Evolutionary conservation across 2,113 vertebrate species (phyloP), one percentile per base, ranked within the genome.

Genomic region (Caracal caracal): DNA sequence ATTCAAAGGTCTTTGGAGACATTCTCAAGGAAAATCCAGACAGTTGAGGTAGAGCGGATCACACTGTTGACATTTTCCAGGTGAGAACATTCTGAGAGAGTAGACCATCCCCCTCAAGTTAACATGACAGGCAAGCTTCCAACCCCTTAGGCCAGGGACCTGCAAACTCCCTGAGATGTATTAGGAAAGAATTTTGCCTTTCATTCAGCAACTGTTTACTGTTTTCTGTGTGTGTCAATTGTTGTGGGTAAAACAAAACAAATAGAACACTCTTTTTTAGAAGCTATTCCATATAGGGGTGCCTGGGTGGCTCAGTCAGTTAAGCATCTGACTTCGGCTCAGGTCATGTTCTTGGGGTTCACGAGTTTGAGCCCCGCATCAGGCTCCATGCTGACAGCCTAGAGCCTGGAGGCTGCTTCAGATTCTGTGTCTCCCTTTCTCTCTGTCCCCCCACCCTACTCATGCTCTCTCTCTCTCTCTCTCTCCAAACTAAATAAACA

Each of bases 181-280:
- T 92, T 86, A 75, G 20, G 17, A 96, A 88, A 87, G 9, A 68
- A 68, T 65, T 84, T 75, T 49, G 19, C 65, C 43, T 96, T 95
- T 90, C 28, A 43, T 73, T 92, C n/a, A 26, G 28, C 56, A 93
- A 80, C 24, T 3, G 86, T 76, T 56, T 95, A 68, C 40, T 47
- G 33, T 95, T 95, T 95, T 51, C 49, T 94, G 28, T 96, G 90
- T 86, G 56, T 59, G 56, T 82, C 35, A 49, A 92, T 30, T 63
- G 37, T 26, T 76, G 11, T n/a, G 35, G 15, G 11, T 88, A 83
- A 92, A 92, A 59, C 35, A 51, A 56, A 89, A 91, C 40, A 91
- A 87, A 33, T 37, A 68, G 28, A 81, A 33, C 15, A 28, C 35
- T 90, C 47, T 94, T 94, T 49, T 95, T 96, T 89, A 9, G 56